These are phyloP conservation scores for Lateolabrax maculatus DNA, from an alignment of 2,797 vertebrate species.

Conservation along the genomic window DNA sequence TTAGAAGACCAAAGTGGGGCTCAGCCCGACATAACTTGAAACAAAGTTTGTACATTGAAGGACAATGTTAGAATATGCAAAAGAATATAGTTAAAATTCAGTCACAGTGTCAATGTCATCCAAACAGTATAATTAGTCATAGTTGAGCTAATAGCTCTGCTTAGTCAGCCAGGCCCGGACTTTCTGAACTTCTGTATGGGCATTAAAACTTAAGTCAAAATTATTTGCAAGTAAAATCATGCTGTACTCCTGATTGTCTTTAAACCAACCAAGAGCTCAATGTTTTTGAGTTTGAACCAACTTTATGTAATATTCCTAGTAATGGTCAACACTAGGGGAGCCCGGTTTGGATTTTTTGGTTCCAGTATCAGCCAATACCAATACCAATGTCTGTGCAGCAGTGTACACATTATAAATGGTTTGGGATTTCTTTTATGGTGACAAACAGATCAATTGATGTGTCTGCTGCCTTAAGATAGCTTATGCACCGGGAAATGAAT, in stretches of 20 bases:
- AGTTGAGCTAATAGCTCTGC: constrained; percentile 36
- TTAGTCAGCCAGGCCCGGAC: constrained; percentile 40
- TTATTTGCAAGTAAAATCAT: constrained; percentile 53
- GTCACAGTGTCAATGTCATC: constrained; percentile 39
- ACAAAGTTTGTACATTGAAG: constrained; percentile 32
- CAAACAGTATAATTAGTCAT: constrained; percentile 56
- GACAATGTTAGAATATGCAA: constrained; percentile 36
- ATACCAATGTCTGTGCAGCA: not conserved
- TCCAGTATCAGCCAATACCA: not conserved
- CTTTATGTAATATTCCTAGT: constrained; percentile 1
- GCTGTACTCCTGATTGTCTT: constrained; percentile 28
- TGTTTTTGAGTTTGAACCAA: constrained; percentile 17
- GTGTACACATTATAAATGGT: constrained; percentile 16
- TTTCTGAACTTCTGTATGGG: constrained; percentile 47
- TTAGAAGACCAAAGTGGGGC: not conserved
- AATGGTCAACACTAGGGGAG: not conserved
- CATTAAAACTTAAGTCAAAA: constrained; percentile 41
- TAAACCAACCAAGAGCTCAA: constrained; percentile 16
- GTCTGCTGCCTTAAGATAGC: not conserved
- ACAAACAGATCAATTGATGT: constrained; percentile 8
- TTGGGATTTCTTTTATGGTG: constrained; percentile 11
- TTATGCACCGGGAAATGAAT: not conserved
- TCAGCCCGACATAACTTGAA: not conserved
- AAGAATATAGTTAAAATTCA: constrained; percentile 47
- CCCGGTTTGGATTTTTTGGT: not conserved